Evolutionary conservation across 2,888 invertebrate genomes (phyloP), one percentile per base, ranked within the genome.

Genomic region (Pinctada fucata): DNA sequence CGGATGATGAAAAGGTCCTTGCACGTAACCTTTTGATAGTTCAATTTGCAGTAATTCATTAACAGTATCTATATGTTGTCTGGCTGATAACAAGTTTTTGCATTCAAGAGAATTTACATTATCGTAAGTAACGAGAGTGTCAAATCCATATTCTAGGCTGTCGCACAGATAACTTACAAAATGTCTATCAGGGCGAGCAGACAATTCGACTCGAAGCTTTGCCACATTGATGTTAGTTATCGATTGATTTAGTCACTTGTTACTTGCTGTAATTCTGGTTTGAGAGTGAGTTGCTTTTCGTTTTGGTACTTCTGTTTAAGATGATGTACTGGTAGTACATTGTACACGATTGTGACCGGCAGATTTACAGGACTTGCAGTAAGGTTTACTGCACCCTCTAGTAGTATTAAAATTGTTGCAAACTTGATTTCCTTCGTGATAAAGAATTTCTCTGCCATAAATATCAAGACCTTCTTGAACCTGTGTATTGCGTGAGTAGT

Each of bases 401-500:
- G 48, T 45, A 3, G 48, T 4, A 16, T 72, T 72, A 47, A 72
- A 72, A 72, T 72, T 72, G 16, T 72, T 63, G 63, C 72, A 72
- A 45, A 72, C 48, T 72, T 72, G 63, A 8, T 10, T 52, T 6
- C 72, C 72, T 4, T 72, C 72, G 31, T 72, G 72, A 3, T 31
- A 66, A 49, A 31, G 8, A 49, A 71, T 45, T 58, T 71, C 71
- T 31, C 52, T 8, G 16, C 71, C 65, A n/a, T 50, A 10, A 51
- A 58, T 5, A 47, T 73, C 65, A 0, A 47, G 64, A 47, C 31
- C 31, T 31, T 13, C 45, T 31, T 31, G 31, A 31, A 31, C 31
- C 13, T 13, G 48, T 10, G 10, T 10, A n/a, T 8, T 48, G n/a
- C 69, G 69, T n/a, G 13, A 2, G 50, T n/a, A n/a, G 3, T 13